Evolutionary conservation across 2,797 vertebrate genomes (phyloP).

Genomic region (Coreius guichenoti): DNA sequence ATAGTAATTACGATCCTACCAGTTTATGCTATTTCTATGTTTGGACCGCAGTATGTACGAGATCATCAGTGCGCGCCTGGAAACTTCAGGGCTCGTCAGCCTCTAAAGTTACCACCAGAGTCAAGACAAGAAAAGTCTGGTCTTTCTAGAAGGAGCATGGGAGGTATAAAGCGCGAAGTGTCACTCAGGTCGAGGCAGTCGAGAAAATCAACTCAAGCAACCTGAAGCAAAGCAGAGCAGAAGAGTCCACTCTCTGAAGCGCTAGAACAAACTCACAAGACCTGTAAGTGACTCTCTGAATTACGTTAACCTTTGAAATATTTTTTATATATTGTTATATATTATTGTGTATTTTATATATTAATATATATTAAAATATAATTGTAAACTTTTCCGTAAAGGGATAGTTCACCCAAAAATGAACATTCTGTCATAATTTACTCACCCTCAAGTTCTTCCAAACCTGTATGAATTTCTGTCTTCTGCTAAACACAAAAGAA

Average conservation of each 20-base stretch:
- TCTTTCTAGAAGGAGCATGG: slow-evolving; percentile 32
- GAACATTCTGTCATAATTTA: no score
- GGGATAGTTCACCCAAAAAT: no score
- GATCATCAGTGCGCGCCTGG: not conserved
- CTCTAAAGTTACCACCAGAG: slow-evolving; percentile 38
- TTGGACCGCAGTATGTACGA: not conserved
- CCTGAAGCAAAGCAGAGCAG: not conserved
- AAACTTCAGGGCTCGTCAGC: slow-evolving; percentile 31
- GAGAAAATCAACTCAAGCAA: not conserved
- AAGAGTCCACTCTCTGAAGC: not conserved
- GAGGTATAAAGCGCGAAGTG: slow-evolving; percentile 9
- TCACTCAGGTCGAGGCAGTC: not conserved
- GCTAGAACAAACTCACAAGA: not conserved
- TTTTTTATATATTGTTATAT: not conserved
- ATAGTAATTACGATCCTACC: not conserved
- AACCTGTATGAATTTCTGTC: no score
- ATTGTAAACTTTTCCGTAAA: not conserved
- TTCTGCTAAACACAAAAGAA: no score
- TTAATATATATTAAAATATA: no score
- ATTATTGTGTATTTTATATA: not conserved
- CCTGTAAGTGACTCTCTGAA: slow-evolving; percentile 18
- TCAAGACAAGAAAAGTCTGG: slow-evolving; percentile 21
- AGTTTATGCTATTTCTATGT: not conserved
- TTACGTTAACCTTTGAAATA: not conserved
- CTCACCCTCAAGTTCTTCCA: no score